Evolutionary conservation across 2,888 invertebrate genomes (phyloP).

Genomic region (Pomacea canaliculata): DNA sequence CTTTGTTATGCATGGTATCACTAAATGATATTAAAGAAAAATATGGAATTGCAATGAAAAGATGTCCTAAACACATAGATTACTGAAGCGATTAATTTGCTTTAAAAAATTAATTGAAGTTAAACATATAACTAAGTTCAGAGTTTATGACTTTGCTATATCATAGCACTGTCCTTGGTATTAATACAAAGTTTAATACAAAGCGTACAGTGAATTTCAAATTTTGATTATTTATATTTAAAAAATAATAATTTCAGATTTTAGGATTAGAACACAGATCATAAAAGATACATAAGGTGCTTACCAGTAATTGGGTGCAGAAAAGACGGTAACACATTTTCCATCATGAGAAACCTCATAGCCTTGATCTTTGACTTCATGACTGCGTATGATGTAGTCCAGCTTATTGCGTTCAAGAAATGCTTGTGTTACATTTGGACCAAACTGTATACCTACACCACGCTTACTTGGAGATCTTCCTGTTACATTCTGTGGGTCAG

Average conservation of each 20-base stretch:
- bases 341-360: constrained; percentile 95
- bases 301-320: constrained; percentile 99
- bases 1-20: constrained; percentile 99
- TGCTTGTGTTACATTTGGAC: constrained; percentile 92
- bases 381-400: constrained; percentile 94
- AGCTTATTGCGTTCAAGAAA: constrained; percentile 86
- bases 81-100: no score
- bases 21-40: constrained; percentile 72
- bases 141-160: no score
- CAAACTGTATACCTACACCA: constrained; percentile 98
- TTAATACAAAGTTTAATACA: no score
- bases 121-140: no score
- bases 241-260: no score
- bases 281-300: constrained; percentile 20
- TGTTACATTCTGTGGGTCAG: constrained; percentile 91
- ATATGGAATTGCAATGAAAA: not conserved
- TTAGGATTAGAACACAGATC: no score
- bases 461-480: constrained; percentile 95
- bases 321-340: constrained; percentile 98
- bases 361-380: constrained; percentile 97
- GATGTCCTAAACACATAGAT: not conserved
- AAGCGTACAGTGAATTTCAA: no score
- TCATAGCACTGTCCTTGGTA: no score
- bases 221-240: no score
- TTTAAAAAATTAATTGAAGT: no score